Conservation (phyloP, 2,113 vertebrate species). For the Hucho hucho region DNA sequence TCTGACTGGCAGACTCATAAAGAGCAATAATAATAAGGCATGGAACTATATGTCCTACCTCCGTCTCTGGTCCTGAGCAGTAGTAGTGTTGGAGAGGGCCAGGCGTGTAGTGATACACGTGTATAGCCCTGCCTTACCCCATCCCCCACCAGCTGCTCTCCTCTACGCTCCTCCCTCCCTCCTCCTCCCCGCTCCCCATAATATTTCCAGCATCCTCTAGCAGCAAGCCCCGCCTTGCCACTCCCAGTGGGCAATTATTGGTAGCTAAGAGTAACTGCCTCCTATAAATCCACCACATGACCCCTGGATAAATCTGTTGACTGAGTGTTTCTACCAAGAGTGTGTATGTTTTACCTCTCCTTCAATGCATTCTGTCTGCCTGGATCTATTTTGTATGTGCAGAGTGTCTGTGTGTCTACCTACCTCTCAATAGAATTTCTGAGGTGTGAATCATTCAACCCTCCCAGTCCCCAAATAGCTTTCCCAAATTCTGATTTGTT, state of each 20-base stretch:
- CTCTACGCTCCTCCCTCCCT: constrained; percentile 20
- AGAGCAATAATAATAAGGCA: not conserved
- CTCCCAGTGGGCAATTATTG: constrained; percentile 41
- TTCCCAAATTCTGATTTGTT: constrained; percentile 41
- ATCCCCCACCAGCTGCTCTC: constrained; percentile 35
- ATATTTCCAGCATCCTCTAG: constrained; percentile 51
- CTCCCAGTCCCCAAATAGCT: constrained; percentile 27
- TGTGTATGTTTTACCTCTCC: not conserved
- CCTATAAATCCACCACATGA: constrained; percentile 37
- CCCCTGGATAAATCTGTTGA: not conserved
- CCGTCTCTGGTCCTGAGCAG: not conserved
- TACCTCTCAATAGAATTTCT: not conserved
- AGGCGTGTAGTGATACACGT: constrained; percentile 42
- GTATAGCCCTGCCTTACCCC: constrained; percentile 53
- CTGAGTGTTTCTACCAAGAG: not conserved
- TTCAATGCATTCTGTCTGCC: not conserved
- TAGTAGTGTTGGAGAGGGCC: not conserved
- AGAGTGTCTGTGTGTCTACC: not conserved
- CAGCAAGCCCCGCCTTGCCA: constrained; percentile 36
- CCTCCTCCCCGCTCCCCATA: constrained; percentile 29
- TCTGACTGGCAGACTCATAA: not conserved
- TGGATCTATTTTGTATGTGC: not conserved
- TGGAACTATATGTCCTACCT: not conserved
- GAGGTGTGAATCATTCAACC: too few species aligned
- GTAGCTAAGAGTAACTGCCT: constrained; percentile 72